Percentiles rank a stretch among this genome's conserved stretches.
phyloP scores from a whole-genome alignment of 2,888 invertebrate genomes.

The Flexamia atlantica region DNA sequence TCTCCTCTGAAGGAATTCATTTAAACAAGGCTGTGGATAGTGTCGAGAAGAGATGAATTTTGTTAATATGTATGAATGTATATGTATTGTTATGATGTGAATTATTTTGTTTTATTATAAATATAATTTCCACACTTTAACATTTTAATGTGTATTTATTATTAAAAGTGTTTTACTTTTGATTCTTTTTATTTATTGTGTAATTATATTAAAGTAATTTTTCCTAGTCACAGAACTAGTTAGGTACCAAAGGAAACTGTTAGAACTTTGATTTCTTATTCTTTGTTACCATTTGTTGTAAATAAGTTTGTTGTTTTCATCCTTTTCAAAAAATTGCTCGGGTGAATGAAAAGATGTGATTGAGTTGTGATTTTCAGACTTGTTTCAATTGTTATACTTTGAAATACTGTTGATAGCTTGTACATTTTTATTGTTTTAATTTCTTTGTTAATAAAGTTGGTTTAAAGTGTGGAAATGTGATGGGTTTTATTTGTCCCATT shows the following conservation, averaged over 20 bases:
- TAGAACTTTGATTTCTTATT: not conserved
- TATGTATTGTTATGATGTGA: constrained; percentile 40
- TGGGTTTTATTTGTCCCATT: not conserved
- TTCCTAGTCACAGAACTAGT: not conserved
- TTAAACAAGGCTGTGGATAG: constrained; percentile 47
- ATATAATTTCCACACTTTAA: constrained; percentile 25
- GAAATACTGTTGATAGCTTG: not conserved
- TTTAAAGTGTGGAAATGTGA: constrained; percentile 4
- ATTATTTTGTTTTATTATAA: constrained; percentile 39
- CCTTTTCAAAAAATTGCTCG: not conserved
- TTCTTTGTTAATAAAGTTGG: constrained; percentile 2
- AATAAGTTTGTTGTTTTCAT: not conserved
- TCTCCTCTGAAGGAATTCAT: not conserved
- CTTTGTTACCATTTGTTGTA: not conserved
- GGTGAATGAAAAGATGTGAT: constrained; percentile 16
- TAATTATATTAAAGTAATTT: not conserved
- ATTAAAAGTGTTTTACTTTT: not conserved
- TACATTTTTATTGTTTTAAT: not conserved
- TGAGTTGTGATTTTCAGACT: not conserved
- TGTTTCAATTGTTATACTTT: not conserved
- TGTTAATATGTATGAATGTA: constrained; percentile 41
- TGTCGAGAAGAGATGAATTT: constrained; percentile 27
- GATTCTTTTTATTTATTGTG: too few species aligned
- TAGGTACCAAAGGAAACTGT: not conserved
- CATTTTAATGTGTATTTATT: not conserved